phyloP scores from a whole-genome alignment of 2,888 invertebrate genomes.

The Tetramorium bicarinatum region DNA sequence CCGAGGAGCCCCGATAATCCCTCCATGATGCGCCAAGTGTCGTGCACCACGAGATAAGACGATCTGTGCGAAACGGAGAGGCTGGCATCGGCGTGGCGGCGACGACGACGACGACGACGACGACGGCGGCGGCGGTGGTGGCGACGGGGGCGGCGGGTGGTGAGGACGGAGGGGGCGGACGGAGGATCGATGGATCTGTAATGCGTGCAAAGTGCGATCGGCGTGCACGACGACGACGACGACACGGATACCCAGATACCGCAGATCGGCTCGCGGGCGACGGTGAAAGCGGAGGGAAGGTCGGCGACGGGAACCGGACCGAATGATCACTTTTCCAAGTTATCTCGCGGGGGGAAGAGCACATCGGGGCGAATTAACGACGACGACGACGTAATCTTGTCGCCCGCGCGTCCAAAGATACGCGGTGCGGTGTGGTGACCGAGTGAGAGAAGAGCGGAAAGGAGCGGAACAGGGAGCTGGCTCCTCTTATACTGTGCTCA shows the following conservation, averaged over 20 bases:
- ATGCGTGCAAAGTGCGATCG: conserved; percentile 63
- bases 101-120: conserved; percentile 16
- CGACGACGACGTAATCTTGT: conserved; percentile 52
- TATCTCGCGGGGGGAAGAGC: conserved; percentile 60
- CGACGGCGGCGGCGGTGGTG: neutral
- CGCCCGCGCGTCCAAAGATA: conserved; percentile 66
- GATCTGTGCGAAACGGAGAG: conserved; percentile 41
- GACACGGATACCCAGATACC: conserved; percentile 60
- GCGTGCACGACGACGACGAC: conserved; percentile 34
- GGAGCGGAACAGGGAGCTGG: neutral
- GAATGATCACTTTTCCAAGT: conserved; percentile 53
- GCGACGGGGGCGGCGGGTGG: conserved; percentile 3
- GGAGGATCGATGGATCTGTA: conserved; percentile 60
- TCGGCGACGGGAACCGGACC: neutral
- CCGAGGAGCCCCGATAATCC: conserved; percentile 33
- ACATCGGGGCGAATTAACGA: conserved; percentile 30
- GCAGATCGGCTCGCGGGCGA: conserved; percentile 24
- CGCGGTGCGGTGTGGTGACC: conserved; percentile 61
- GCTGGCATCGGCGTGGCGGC: conserved; percentile 36
- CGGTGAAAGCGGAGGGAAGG: conserved; percentile 18
- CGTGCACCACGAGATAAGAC: conserved; percentile 50
- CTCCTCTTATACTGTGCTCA: neutral
- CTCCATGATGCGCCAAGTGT: conserved; percentile 48
- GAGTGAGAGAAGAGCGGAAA: conserved; percentile 63
- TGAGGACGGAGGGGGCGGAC: conserved; percentile 13